Evolutionary conservation across 1,140 invertebrate genomes (phyloP).

Genomic region (Apis laboriosa): DNA sequence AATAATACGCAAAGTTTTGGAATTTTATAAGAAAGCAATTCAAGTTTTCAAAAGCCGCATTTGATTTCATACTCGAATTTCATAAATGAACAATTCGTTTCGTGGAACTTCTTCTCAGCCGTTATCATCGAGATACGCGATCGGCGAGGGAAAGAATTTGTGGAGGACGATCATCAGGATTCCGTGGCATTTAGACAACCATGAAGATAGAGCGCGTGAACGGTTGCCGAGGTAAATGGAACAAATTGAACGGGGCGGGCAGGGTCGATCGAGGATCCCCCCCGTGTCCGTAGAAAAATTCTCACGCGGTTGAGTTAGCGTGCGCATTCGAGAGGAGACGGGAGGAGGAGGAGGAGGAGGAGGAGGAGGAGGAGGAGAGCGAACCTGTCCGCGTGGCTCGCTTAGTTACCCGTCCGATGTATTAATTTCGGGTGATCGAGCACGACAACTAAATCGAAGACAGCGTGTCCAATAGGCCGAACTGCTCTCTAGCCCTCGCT

Average conservation of each 20-base stretch:
- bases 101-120: neutral
- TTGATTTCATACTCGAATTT: neutral
- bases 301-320: slow-evolving; percentile 38
- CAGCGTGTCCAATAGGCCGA: slow-evolving; percentile 74
- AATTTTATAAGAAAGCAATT: too few species aligned
- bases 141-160: neutral
- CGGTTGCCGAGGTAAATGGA: slow-evolving; percentile 32
- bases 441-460: slow-evolving; percentile 78
- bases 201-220: neutral
- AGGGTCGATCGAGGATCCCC: neutral
- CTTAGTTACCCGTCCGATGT: slow-evolving; percentile 62
- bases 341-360: slow-evolving; percentile 38
- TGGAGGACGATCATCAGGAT: neutral
- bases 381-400: slow-evolving; percentile 57
- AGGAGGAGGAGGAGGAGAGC: slow-evolving; percentile 11
- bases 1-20: too few species aligned
- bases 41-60: too few species aligned
- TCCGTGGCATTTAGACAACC: neutral
- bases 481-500: slow-evolving; percentile 65
- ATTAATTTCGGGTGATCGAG: slow-evolving; percentile 77
- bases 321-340: slow-evolving; percentile 3
- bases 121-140: neutral
- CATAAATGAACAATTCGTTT: neutral
- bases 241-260: slow-evolving; percentile 5
- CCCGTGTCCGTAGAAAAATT: slow-evolving; percentile 20